These are phyloP conservation scores for Ceratina australensis DNA, from an alignment of 1,140 invertebrate genomes.

Conservation along the genomic window DNA sequence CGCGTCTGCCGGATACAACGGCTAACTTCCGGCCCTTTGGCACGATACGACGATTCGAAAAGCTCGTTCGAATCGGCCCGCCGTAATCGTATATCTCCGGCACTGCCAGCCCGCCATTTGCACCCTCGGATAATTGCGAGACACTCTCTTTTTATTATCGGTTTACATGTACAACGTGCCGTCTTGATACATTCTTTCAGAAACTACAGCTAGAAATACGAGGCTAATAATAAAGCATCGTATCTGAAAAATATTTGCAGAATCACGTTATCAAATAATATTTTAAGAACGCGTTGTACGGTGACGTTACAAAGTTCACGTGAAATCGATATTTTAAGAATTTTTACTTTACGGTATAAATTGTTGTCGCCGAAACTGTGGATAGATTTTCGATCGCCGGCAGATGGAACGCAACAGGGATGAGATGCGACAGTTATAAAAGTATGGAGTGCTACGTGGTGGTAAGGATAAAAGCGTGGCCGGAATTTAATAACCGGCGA, in stretches of 20 bases:
- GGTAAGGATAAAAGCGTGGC: constrained; percentile 28
- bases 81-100: constrained; percentile 53
- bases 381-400: not conserved
- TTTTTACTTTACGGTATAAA: not conserved
- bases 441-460: constrained; percentile 8
- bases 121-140: constrained; percentile 2
- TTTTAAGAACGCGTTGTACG: too few species aligned
- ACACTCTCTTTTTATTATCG: not conserved
- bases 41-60: constrained; percentile 44
- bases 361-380: not conserved
- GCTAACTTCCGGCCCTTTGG: constrained; percentile 45
- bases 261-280: too few species aligned
- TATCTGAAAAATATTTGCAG: too few species aligned
- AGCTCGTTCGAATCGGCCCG: constrained; percentile 43
- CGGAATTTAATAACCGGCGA: constrained; percentile 67
- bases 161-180: not conserved
- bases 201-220: too few species aligned
- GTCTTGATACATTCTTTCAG: too few species aligned
- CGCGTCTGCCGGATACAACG: constrained; percentile 9
- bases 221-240: too few species aligned
- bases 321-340: not conserved
- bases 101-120: constrained; percentile 2
- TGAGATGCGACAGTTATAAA: constrained; percentile 51
- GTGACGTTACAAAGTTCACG: too few species aligned
- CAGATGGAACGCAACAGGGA: constrained; percentile 19